Base-by-base conservation (phyloP, 2,888 invertebrate genomes). In the Sepioteuthis lessoniana region DNA sequence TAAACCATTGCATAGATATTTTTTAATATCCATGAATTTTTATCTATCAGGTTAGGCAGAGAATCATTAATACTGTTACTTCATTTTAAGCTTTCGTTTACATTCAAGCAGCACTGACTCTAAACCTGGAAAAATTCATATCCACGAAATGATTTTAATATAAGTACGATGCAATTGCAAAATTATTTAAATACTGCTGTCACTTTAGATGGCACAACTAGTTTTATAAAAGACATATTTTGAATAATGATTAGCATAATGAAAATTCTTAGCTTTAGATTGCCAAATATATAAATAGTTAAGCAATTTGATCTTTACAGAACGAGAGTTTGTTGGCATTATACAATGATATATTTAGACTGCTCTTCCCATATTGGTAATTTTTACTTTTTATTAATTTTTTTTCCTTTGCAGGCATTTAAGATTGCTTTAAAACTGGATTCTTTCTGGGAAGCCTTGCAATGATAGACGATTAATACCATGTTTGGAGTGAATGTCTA, bases 351-450 rank as follows among this genome's bases (percentile, higher is more conserved):
- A 76, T 76, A 31, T 76, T 60, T 60, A n/a, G 31, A 76, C n/a
- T 13, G n/a, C 76, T 76, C 8, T 76, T 8, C n/a, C 31, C n/a
- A 76, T n/a, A 5, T 76, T 8, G 21, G 10, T 47, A 0, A 0
- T 55, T 55, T 25, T 55, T 55, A 25, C 3, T 55, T 55, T 55
- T 55, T 25, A 25, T 55, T 21, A 2, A 21, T 55, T n/a, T n/a
- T n/a, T n/a, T n/a, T 76, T 28, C 21, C 25, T 76, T 76, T 76
- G 31, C 76, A 10, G 31, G n/a, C 76, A 13, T 7, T 76, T 76
- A 31, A 76, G 76, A 76, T 76, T 76, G 76, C 76, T n/a, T 76
- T 76, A 76, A 76, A n/a, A 76, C 76, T 76, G n/a, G n/a, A 76
- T 76, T 76, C n/a, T 76, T 76, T 76, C 31, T 76, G 76, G 76